These are phyloP conservation scores for Diglossa cyanea DNA, from an alignment of 2,797 vertebrate genomes.

Conservation along the genomic window DNA sequence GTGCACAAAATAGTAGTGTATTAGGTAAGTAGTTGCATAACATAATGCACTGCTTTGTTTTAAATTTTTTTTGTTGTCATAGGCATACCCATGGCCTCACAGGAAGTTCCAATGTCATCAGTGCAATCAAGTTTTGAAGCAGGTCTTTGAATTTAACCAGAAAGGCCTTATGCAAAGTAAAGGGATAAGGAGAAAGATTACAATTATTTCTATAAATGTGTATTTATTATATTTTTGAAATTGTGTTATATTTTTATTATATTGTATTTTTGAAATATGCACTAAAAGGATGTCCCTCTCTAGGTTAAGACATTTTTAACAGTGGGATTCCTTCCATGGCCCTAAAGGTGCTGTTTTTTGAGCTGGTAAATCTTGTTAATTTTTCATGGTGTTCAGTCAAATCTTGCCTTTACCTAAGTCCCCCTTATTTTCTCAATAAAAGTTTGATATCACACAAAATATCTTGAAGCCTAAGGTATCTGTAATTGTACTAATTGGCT, in stretches of 20 bases:
- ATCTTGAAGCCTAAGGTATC: not conserved
- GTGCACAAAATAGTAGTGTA: not conserved
- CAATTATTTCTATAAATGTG: not conserved
- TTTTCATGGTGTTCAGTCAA: not conserved
- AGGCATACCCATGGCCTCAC: not conserved
- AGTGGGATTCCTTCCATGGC: not conserved
- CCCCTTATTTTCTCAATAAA: not conserved
- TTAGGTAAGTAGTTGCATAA: not conserved
- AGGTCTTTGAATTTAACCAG: not conserved
- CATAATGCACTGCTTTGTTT: not conserved
- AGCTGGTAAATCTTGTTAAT: not conserved
- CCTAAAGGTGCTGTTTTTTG: not conserved
- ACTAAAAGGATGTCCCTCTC: not conserved
- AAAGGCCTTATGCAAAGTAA: not conserved
- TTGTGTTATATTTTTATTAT: not conserved
- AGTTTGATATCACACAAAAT: not conserved
- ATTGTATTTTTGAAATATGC: not conserved
- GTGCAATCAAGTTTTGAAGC: not conserved
- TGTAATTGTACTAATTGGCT: not conserved
- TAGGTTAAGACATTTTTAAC: not conserved
- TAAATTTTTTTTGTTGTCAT: not conserved
- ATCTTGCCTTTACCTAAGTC: not conserved
- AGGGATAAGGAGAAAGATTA: not conserved
- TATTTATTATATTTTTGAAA: not conserved
- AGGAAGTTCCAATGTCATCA: not conserved